Conservation (phyloP, 1,140 invertebrate species). For the Aleiodes sp. region DNA sequence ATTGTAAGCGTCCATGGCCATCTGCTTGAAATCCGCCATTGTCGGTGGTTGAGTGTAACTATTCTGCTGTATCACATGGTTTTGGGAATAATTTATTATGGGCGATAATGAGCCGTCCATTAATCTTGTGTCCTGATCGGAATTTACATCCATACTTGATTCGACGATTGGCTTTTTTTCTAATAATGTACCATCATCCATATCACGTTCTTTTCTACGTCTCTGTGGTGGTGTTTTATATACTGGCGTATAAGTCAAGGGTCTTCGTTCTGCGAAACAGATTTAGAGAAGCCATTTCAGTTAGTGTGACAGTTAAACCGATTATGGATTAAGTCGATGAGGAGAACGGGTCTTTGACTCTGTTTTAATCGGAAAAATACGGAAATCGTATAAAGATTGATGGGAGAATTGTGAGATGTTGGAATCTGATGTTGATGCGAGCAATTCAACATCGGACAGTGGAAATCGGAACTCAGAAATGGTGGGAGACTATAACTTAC, state of each 20-base stretch:
- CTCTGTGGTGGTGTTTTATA: constrained; percentile 69
- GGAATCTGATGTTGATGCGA: too few relatives aligned
- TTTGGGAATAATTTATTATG: constrained; percentile 48
- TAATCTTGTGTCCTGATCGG: constrained; percentile 41
- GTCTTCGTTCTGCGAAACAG: constrained; percentile 64
- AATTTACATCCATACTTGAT: constrained; percentile 43
- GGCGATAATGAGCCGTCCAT: constrained; percentile 48
- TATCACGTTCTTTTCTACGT: constrained; percentile 58
- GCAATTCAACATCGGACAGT: too few relatives aligned
- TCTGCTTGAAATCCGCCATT: constrained; percentile 59
- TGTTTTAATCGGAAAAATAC: too few relatives aligned
- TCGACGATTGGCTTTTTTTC: constrained; percentile 57
- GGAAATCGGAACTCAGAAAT: too few relatives aligned
- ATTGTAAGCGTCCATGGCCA: constrained; percentile 61
- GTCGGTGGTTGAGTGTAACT: constrained; percentile 52
- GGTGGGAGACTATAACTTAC: too few relatives aligned
- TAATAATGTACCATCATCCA: constrained; percentile 49
- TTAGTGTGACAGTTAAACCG: constrained; percentile 19
- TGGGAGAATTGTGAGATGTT: too few relatives aligned
- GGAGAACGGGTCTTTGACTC: too few relatives aligned
- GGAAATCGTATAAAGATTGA: too few relatives aligned
- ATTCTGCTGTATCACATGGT: constrained; percentile 47
- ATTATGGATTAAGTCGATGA: constrained; percentile 25
- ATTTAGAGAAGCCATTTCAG: constrained; percentile 46
- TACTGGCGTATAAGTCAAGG: constrained; percentile 67